These are phyloP conservation scores for Odobenus rosmarus DNA, from an alignment of 2,113 vertebrate genomes.

Conservation along the genomic window DNA sequence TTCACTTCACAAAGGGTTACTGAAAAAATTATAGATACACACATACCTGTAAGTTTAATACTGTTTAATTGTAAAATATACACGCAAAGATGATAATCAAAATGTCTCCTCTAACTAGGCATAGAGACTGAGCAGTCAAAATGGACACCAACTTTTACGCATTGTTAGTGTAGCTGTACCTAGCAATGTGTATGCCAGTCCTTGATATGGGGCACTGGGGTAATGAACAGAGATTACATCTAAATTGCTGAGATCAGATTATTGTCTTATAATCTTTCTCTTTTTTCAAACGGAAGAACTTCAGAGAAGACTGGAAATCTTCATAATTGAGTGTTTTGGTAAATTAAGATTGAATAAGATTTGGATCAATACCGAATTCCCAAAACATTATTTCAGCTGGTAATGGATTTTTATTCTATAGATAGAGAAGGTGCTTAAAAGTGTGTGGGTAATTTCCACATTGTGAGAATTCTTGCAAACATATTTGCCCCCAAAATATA, in stretches of 20 bases:
- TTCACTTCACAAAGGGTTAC: not conserved
- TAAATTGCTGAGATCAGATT: not conserved
- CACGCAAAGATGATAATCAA: not conserved
- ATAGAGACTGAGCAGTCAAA: not conserved
- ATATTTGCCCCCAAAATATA: not conserved
- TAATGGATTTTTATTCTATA: not conserved
- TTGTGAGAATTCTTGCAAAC: not conserved
- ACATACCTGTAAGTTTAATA: not conserved
- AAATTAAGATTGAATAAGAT: not conserved
- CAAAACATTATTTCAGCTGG: not conserved
- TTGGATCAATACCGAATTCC: not conserved
- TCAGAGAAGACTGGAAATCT: not conserved
- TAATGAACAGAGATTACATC: not conserved
- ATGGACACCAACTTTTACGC: not conserved
- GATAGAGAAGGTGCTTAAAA: not conserved
- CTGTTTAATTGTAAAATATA: not conserved
- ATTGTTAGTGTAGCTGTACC: not conserved
- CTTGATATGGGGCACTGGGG: rapidly evolving
- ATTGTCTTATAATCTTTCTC: not conserved
- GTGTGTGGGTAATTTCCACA: not conserved
- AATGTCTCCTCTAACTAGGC: not conserved
- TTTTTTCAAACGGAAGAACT: not conserved
- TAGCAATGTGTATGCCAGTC: not conserved
- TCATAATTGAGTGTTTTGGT: not conserved
- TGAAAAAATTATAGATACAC: not conserved